Conservation (phyloP, 2,113 vertebrate genomes). For the Rutilus rutilus region DNA sequence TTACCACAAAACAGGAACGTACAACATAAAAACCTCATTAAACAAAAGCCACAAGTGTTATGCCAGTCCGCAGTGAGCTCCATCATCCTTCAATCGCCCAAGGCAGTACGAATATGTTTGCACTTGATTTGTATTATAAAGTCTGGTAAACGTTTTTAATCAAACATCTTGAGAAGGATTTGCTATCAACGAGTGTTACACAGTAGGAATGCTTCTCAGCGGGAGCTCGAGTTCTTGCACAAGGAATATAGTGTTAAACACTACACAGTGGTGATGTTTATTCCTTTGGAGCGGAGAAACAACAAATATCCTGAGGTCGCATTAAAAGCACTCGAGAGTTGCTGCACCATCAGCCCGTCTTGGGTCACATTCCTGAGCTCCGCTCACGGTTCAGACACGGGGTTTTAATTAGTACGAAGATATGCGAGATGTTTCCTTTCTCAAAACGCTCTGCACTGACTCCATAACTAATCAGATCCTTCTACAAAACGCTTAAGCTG, state of each 20-base stretch:
- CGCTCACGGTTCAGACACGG: background rate
- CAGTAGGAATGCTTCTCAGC: conserved; percentile 39
- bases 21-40: conserved; percentile 52
- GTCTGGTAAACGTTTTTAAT: conserved; percentile 21
- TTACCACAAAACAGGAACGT: conserved; percentile 27
- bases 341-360: conserved; percentile 58
- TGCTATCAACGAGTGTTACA: conserved; percentile 18
- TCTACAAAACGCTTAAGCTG: background rate
- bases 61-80: conserved; percentile 20
- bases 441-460: background rate
- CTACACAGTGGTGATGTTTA: background rate
- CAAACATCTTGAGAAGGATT: conserved; percentile 45
- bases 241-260: conserved; percentile 13
- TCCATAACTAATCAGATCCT: background rate
- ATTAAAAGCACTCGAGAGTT: conserved; percentile 53
- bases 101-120: conserved; percentile 14
- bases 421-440: background rate
- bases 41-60: conserved; percentile 46
- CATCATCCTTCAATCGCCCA: conserved; percentile 49
- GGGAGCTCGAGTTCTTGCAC: background rate
- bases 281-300: background rate
- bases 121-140: conserved; percentile 3
- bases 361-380: conserved; percentile 48
- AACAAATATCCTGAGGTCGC: conserved; percentile 14
- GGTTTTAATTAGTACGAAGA: conserved; percentile 15